A percentile compares a stretch with the other conserved stretches of the same genome.
Conservation (phyloP, 1,140 invertebrate genomes). For the Globodera rostochiensis region DNA sequence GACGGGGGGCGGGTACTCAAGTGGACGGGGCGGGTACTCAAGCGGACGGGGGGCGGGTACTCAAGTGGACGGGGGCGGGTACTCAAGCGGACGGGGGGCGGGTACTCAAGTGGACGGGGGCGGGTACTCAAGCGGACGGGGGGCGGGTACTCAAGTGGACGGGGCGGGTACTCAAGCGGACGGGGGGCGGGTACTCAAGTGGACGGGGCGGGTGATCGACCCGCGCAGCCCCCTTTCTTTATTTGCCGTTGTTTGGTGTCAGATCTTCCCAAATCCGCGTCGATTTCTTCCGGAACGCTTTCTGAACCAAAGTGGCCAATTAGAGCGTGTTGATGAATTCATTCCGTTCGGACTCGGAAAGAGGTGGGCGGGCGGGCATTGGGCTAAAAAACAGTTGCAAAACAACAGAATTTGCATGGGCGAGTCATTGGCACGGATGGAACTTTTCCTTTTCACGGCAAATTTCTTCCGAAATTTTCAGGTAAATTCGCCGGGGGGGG, state of each 20-base stretch:
- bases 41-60: too few species aligned
- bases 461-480: slow-evolving; percentile 40
- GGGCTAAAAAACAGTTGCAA: too few species aligned
- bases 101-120: too few species aligned
- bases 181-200: too few species aligned
- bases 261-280: slow-evolving; percentile 80
- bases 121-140: too few species aligned
- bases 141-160: too few species aligned
- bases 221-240: not conserved
- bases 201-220: not conserved
- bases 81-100: too few species aligned
- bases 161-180: too few species aligned
- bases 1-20: too few species aligned
- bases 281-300: slow-evolving; percentile 81
- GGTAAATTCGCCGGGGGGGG: not conserved
- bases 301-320: slow-evolving; percentile 54
- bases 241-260: not conserved
- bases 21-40: too few species aligned
- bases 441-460: slow-evolving; percentile 40
- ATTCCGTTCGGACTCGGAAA: slow-evolving; percentile 41
- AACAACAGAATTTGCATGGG: slow-evolving; percentile 26
- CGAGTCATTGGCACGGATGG: slow-evolving; percentile 40
- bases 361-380: not conserved
- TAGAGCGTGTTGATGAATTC: slow-evolving; percentile 31
- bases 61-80: too few species aligned